These are phyloP conservation scores for Synergus laeviventris DNA, from an alignment of 2,888 invertebrate genomes.

Conservation along the genomic window DNA sequence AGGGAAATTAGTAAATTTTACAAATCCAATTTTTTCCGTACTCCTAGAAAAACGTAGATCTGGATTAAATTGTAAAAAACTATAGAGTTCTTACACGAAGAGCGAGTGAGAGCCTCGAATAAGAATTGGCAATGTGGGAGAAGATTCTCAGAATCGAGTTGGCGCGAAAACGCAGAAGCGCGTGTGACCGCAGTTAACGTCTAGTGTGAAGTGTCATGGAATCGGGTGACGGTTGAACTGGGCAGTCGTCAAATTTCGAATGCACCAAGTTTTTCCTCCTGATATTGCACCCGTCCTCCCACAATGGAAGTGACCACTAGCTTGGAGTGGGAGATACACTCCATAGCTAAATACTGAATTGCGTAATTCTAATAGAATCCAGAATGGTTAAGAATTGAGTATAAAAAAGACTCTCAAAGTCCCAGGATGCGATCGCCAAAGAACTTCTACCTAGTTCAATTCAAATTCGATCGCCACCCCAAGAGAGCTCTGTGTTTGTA, in stretches of 20 bases:
- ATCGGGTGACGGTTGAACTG: not conserved
- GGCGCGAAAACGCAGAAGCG: constrained; percentile 21
- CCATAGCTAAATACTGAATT: not conserved
- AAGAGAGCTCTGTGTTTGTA: not conserved
- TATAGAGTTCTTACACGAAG: too few relatives aligned
- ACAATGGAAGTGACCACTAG: not conserved
- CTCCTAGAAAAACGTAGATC: too few relatives aligned
- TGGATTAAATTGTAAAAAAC: too few relatives aligned
- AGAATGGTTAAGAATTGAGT: not conserved
- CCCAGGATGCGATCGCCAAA: not conserved
- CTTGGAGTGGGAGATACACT: not conserved
- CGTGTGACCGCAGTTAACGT: not conserved
- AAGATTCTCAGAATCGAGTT: not conserved
- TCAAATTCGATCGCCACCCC: not conserved
- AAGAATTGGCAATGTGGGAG: too few relatives aligned
- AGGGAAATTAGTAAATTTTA: too few relatives aligned
- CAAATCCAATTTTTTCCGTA: too few relatives aligned
- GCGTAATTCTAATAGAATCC: not conserved
- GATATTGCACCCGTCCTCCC: not conserved
- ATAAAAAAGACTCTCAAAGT: not conserved
- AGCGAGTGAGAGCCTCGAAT: too few relatives aligned
- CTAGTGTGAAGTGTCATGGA: not conserved
- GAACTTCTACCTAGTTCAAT: not conserved
- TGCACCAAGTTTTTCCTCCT: not conserved
- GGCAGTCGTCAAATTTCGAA: not conserved